Evolutionary conservation across 23 tunicate genomes (phyloP).

Genomic region (Phallusia fumigata): DNA sequence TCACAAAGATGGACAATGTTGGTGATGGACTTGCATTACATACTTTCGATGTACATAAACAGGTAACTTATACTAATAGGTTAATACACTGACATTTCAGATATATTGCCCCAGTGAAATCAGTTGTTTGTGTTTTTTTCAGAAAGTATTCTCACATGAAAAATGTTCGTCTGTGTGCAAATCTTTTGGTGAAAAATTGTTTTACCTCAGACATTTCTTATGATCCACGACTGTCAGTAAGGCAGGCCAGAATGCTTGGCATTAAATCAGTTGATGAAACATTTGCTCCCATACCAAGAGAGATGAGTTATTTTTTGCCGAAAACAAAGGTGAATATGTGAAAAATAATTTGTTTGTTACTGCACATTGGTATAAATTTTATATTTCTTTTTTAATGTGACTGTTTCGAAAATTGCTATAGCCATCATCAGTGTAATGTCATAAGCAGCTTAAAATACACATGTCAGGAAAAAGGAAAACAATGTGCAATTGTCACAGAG

Average conservation of each 20-base stretch:
- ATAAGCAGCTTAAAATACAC: no score
- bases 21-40: conserved; percentile 81
- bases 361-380: no score
- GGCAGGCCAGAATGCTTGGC: conserved; percentile 80
- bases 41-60: conserved; percentile 75
- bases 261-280: conserved; percentile 82
- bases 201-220: conserved; percentile 87
- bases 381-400: no score
- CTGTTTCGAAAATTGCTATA: no score
- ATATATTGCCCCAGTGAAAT: no score
- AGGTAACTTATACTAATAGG: no score
- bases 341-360: no score
- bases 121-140: no score
- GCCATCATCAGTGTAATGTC: no score
- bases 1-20: conserved; percentile 93
- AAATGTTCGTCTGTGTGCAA: conserved; percentile 78
- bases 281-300: conserved; percentile 96
- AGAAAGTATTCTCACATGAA: conserved; percentile 84
- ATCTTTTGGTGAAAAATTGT: conserved; percentile 78
- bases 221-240: conserved; percentile 81
- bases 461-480: no score
- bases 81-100: no score
- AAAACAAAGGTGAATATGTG: conserved; percentile 73
- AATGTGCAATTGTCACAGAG: no score
- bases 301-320: conserved; percentile 78